Percentiles rank a stretch among this genome's conserved stretches.
Evolutionary conservation across 2,888 invertebrate genomes (phyloP).

Genomic region (Pasiphila rectangulata): DNA sequence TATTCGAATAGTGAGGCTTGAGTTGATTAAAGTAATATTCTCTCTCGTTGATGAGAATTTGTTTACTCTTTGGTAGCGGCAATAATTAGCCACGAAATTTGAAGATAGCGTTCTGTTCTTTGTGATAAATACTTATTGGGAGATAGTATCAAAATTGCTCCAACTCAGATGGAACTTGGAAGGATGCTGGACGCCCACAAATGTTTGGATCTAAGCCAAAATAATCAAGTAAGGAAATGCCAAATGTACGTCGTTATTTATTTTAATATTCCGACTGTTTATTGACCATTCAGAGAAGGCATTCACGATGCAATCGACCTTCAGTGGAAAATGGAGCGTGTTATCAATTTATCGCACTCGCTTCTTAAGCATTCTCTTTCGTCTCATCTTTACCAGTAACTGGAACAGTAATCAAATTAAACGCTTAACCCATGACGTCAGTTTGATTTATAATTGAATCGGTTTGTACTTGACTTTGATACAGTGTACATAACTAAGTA

Average conservation of each 20-base stretch:
- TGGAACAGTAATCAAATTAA: conserved; percentile 28
- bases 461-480: conserved; percentile 37
- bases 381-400: conserved; percentile 22
- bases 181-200: conserved; percentile 48
- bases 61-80: conserved; percentile 1
- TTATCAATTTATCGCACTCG: conserved; percentile 37
- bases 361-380: conserved; percentile 24
- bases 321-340: conserved; percentile 47
- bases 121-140: conserved; percentile 40
- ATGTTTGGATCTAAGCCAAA: conserved; percentile 66
- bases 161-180: conserved; percentile 43
- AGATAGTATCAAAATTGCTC: conserved; percentile 47
- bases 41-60: conserved; percentile 9
- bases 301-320: conserved; percentile 55
- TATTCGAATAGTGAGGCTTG: conserved; percentile 18
- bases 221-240: conserved; percentile 63
- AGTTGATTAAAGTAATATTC: conserved; percentile 20
- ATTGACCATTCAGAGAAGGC: conserved; percentile 51
- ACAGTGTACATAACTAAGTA: conserved; percentile 9
- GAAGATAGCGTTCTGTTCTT: conserved; percentile 22
- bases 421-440: conserved; percentile 33
- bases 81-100: conserved; percentile 9
- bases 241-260: conserved; percentile 55
- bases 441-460: conserved; percentile 36
- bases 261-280: conserved; percentile 53